Evolutionary conservation across 2,888 invertebrate species (phyloP), one percentile per base, ranked within the genome.

Genomic region (Hymenopus coronatus): DNA sequence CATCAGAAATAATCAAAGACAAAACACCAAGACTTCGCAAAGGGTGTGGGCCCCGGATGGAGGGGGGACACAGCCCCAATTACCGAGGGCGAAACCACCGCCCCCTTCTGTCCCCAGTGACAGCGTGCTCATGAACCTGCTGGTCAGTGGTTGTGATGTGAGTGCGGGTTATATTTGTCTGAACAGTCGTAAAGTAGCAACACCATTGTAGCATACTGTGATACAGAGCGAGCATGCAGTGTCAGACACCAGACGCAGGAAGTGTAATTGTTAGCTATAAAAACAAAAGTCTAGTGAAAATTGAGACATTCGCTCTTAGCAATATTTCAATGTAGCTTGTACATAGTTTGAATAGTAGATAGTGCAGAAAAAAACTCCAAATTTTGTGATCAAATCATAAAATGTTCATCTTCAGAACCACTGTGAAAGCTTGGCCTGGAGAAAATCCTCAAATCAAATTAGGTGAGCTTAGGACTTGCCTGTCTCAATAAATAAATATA

Each of bases 141-240:
- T 98, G 94, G 97, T 98, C 94, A 98, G 97, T 95, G 98, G 98
- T 92, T 98, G 98, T 94, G 98, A 98, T 94, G 97, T 97, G 93
- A 97, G 97, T 94, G 97, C 98, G 91, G 98, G 98, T 91, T 98
- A 98, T 93, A 96, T 97, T 93, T 97, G 97, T 94, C 95, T 97
- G 94, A 96, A 96, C 93, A 92, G 93, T 91, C 93, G 93, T 91
- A 88, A 85, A 84, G 30, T 84, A 82, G 82, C 89, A 27, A 54
- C 89, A 33, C 82, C 87, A 84, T 84, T 83, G 82, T 83, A 84
- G 84, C 84, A 87, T 88, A 30, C 27, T 14, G n/a, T 82, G 33
- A 87, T 82, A 33, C 33, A 14, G 87, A 40, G 82, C 20, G 30
- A 25, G 82, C 40, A 20, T 87, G 87, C 27, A 82, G n/a, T n/a